A percentile compares a stretch with the other conserved stretches of the same genome.
phyloP scores from a whole-genome alignment of 2,797 vertebrate genomes.

The Leptoclinus maculatus region DNA sequence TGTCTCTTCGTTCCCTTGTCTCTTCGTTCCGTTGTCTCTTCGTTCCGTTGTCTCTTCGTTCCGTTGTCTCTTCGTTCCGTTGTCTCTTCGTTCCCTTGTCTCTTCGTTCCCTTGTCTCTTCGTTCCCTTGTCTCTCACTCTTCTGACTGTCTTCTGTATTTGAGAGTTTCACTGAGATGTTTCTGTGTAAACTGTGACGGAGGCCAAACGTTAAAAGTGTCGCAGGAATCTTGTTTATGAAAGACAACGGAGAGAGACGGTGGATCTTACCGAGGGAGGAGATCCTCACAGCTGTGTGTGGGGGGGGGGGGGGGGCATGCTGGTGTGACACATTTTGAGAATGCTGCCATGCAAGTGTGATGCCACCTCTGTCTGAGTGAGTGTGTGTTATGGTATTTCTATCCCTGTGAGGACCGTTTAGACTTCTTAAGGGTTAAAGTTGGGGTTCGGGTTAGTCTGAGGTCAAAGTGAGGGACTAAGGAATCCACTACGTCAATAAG shows the following conservation, averaged over 20 bases:
- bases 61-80: no score
- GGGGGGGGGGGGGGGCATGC: no score
- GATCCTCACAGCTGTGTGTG: conserved; percentile 52
- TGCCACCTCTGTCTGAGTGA: conserved; percentile 40
- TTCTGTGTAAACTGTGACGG: conserved; percentile 22
- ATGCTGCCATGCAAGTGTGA: conserved; percentile 63
- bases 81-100: no score
- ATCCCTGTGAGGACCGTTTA: conserved; percentile 5
- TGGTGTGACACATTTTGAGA: conserved; percentile 58
- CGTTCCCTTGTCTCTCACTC: no score
- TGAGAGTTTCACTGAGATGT: conserved; percentile 17
- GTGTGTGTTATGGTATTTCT: conserved; percentile 4
- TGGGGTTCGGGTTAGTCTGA: not conserved
- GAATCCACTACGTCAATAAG: not conserved
- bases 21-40: no score
- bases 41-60: no score
- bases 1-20: no score
- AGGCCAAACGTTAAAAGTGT: conserved; percentile 30
- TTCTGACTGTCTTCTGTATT: no score
- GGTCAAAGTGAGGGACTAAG: not conserved
- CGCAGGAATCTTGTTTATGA: conserved; percentile 23
- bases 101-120: no score
- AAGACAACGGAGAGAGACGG: conserved; percentile 13
- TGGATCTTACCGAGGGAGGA: not conserved
- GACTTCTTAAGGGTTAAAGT: not conserved